phyloP scores from a whole-genome alignment of 2,113 vertebrate species.

The Hemicordylus capensis region DNA sequence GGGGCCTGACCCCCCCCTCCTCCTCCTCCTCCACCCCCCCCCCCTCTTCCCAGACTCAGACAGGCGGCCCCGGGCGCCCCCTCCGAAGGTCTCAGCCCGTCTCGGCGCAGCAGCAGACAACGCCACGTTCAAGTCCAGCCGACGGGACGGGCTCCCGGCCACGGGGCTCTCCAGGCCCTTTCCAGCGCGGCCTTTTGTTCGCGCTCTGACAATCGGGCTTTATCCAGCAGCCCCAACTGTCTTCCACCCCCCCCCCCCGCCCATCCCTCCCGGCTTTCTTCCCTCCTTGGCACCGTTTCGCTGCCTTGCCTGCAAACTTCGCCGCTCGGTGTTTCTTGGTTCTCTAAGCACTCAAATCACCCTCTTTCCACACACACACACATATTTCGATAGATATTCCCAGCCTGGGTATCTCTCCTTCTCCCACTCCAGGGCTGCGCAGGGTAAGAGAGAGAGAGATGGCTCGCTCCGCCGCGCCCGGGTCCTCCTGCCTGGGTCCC shows the following conservation, averaged over 20 bases:
- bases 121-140: slow-evolving; percentile 79
- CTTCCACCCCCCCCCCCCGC: neutral
- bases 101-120: slow-evolving; percentile 69
- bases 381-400: neutral
- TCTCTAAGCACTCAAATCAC: slow-evolving; percentile 70
- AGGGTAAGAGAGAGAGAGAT: slow-evolving; percentile 2
- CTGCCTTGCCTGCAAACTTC: slow-evolving; percentile 74
- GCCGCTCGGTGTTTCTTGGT: slow-evolving; percentile 59
- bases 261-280: slow-evolving; percentile 38
- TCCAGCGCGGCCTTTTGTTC: slow-evolving; percentile 78
- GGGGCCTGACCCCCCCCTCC: too few species aligned
- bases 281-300: slow-evolving; percentile 74
- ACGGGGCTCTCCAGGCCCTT: slow-evolving; percentile 66
- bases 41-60: neutral
- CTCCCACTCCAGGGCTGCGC: neutral
- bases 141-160: slow-evolving; percentile 64
- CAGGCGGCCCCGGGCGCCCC: neutral
- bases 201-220: slow-evolving; percentile 75
- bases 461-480: neutral
- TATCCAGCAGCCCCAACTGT: slow-evolving; percentile 44
- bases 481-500: neutral
- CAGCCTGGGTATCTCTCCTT: slow-evolving; percentile 40
- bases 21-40: neutral
- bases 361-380: slow-evolving; percentile 58
- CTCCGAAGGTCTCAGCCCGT: neutral